Evolutionary conservation across 2,888 invertebrate species (phyloP), one percentile per base, ranked within the genome.

Genomic region (Conistra vaccinii): DNA sequence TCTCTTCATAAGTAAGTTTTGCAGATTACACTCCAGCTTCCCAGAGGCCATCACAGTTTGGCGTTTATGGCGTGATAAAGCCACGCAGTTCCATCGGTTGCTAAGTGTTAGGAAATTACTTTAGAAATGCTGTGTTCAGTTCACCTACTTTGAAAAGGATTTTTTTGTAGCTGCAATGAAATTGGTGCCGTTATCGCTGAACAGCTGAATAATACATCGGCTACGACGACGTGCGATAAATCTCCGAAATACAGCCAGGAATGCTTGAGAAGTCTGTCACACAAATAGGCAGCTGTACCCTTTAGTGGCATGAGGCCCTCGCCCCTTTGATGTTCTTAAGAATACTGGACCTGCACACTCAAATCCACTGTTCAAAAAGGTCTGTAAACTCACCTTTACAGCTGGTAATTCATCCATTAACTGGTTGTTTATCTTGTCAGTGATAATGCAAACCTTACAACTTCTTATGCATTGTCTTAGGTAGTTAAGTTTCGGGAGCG

Each of bases 251-350:
- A 83, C 86, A 1, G 84, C 80, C 14, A 86, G 45, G 57, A 85
- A 88, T 0, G 81, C 87, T 53, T 88, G 79, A 3, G 89, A 91
- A 66, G 23, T 86, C 86, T 2, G 76, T 78, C 89, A 55, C 6
- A 84, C 61, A 60, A 85, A 85, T 3, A 84, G 39, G 35, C 85
- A 85, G 9, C 84, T 80, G 57, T 80, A 84, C 26, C 83, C 81
- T 23, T 87, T 85, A 9, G 51, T 67, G 4, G 81, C 39, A 35
- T 78, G 70, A 29, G 75, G 58, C 4, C 84, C 85, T 35, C 89
- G 65, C 0, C 85, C 80, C 3, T 72, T 78, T 0, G 76, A 74
- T 23, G 69, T 63, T 65, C 81, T 66, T 3, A 84, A 66, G 0
- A 58, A 57, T 12, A 85, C 69, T 3, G 81, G 83, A n/a, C 76